Percentiles rank a stretch among this genome's conserved stretches.
These are phyloP conservation scores for Microcebus jonahi DNA, from an alignment of 2,113 vertebrate genomes.

Conservation along the genomic window DNA sequence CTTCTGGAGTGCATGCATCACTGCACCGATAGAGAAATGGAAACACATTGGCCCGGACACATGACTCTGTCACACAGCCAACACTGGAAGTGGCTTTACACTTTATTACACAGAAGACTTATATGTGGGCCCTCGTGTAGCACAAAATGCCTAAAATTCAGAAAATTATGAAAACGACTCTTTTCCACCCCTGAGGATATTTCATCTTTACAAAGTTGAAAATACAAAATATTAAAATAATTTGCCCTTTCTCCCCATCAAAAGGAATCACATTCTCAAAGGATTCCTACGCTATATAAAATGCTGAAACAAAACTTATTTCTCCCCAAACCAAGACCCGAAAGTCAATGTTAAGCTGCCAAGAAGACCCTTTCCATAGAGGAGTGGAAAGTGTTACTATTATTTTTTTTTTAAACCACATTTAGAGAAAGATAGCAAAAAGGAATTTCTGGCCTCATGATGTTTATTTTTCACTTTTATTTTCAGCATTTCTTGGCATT, in stretches of 20 bases:
- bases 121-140: background rate
- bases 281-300: slow-evolving; percentile 74
- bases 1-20: slow-evolving; percentile 51
- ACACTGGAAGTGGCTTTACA: slow-evolving; percentile 25
- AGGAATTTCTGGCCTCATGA: slow-evolving; percentile 74
- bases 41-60: slow-evolving; percentile 15
- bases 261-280: slow-evolving; percentile 63
- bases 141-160: slow-evolving; percentile 74
- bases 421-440: slow-evolving; percentile 77
- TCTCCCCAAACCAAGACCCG: slow-evolving; percentile 66
- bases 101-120: slow-evolving; percentile 59
- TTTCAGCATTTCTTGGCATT: slow-evolving; percentile 69
- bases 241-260: slow-evolving; percentile 73
- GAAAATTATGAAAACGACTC: slow-evolving; percentile 57
- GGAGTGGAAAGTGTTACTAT: slow-evolving; percentile 40
- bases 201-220: slow-evolving; percentile 71
- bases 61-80: background rate
- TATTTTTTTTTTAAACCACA: slow-evolving; percentile 59
- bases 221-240: slow-evolving; percentile 77
- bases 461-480: slow-evolving; percentile 73
- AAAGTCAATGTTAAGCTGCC: slow-evolving; percentile 78
- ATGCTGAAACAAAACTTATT: slow-evolving; percentile 54
- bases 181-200: slow-evolving; percentile 70
- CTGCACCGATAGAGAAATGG: background rate
- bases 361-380: slow-evolving; percentile 75